These are phyloP conservation scores for Rhegmatorhina hoffmannsi DNA, from an alignment of 2,113 vertebrate genomes.

Conservation along the genomic window DNA sequence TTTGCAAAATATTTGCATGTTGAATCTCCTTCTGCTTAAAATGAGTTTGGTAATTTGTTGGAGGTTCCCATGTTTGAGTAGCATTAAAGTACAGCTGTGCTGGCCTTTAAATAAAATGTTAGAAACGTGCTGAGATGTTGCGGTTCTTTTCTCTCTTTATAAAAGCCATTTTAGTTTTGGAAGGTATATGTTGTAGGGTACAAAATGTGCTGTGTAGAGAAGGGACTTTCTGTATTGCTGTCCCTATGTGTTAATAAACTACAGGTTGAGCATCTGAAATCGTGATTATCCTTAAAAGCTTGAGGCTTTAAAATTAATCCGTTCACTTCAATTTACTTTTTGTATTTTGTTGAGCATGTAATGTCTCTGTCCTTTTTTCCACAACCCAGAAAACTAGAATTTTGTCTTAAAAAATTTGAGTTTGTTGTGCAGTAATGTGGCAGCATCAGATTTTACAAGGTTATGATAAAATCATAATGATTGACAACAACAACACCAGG, in stretches of 20 bases:
- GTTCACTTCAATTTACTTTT: background rate
- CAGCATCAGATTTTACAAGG: background rate
- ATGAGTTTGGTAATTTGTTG: background rate
- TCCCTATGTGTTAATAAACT: background rate
- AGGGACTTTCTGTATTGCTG: background rate
- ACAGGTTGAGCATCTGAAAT: background rate
- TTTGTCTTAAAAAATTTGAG: background rate
- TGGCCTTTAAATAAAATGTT: background rate
- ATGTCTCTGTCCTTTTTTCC: background rate
- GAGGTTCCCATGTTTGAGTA: slow-evolving; percentile 30
- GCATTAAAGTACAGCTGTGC: background rate
- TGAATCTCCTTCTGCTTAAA: slow-evolving; percentile 30
- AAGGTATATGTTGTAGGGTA: background rate
- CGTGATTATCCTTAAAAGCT: background rate
- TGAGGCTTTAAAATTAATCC: background rate
- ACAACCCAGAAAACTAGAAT: background rate
- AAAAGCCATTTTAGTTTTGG: background rate
- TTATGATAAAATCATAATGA: background rate
- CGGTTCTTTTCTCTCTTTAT: background rate
- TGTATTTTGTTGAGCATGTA: background rate
- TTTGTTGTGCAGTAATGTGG: background rate
- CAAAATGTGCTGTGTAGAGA: background rate
- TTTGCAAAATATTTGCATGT: slow-evolving; percentile 28
- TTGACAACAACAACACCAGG: background rate
- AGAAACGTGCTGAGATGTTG: background rate